Evolutionary conservation across 2,888 invertebrate species (phyloP).

Genomic region (Lacanobia wlatinum): DNA sequence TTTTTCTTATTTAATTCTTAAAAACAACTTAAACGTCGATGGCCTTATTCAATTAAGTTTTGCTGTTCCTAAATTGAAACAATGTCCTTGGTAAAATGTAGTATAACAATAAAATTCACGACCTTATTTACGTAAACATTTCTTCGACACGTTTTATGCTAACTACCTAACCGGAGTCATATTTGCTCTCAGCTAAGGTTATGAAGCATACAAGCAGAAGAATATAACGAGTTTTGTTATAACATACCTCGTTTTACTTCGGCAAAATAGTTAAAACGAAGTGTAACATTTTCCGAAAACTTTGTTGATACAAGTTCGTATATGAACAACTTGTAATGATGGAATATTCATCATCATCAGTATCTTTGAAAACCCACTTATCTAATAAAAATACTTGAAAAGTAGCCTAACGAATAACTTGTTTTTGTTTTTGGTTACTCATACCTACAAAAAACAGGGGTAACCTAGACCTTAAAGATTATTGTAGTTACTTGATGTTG

Average conservation of each 20-base stretch:
- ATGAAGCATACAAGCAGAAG: slow-evolving; percentile 16
- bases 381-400: not conserved
- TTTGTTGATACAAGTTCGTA: slow-evolving; percentile 27
- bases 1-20: too few relatives aligned
- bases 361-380: not conserved
- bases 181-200: slow-evolving; percentile 25
- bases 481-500: too few relatives aligned
- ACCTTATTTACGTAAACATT: not conserved
- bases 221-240: slow-evolving; percentile 31
- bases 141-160: slow-evolving; percentile 9
- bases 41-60: not conserved
- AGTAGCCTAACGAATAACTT: not conserved
- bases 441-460: not conserved
- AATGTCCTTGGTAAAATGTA: not conserved
- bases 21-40: not conserved
- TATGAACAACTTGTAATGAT: not conserved
- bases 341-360: not conserved
- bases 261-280: slow-evolving; percentile 17
- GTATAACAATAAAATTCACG: not conserved
- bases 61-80: not conserved
- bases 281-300: slow-evolving; percentile 3
- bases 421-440: not conserved
- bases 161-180: not conserved
- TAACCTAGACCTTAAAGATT: too few relatives aligned
- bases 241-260: not conserved